A percentile compares a stretch with the other conserved stretches of the same genome.
Evolutionary conservation across 2,888 invertebrate species (phyloP).

Genomic region (Drosophila mimetica): DNA sequence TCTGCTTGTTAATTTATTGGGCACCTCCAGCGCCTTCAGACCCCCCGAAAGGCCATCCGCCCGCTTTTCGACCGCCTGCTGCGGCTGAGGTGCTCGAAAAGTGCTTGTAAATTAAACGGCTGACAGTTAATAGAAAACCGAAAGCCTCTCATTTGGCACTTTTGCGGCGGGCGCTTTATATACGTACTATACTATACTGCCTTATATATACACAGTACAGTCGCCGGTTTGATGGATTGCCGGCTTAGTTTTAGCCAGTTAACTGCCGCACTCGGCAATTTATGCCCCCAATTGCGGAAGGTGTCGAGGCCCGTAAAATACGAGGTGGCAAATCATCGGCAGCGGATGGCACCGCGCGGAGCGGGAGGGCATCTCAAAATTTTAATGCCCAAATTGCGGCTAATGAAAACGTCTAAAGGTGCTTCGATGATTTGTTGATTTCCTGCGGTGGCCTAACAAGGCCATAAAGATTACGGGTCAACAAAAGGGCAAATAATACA

Average conservation of each 20-base stretch:
- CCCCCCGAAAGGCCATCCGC: neutral
- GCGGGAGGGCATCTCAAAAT: conserved; percentile 8
- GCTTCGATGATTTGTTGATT: conserved; percentile 40
- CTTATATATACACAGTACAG: neutral
- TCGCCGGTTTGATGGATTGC: conserved; percentile 69
- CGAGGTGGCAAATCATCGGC: conserved; percentile 2
- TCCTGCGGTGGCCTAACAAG: conserved; percentile 13
- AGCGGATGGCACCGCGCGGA: neutral
- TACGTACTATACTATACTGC: conserved; percentile 28
- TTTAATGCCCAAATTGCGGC: conserved; percentile 43
- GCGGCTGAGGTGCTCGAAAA: conserved; percentile 41
- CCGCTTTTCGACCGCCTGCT: conserved; percentile 8
- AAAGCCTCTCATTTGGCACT: conserved; percentile 70
- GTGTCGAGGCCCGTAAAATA: conserved; percentile 42
- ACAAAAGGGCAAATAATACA: conserved; percentile 19
- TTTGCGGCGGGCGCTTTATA: conserved; percentile 53
- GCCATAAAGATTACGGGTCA: conserved; percentile 28
- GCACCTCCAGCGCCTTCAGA: conserved; percentile 18
- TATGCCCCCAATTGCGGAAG: conserved; percentile 34
- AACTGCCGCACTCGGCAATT: conserved; percentile 62
- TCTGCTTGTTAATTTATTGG: conserved; percentile 65
- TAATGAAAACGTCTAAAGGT: conserved; percentile 39
- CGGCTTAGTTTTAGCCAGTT: conserved; percentile 75
- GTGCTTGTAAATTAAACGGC: conserved; percentile 68
- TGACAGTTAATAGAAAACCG: conserved; percentile 74